These are phyloP conservation scores for Phataginus tetradactyla DNA, from an alignment of 2,797 vertebrate species.

Conservation along the genomic window DNA sequence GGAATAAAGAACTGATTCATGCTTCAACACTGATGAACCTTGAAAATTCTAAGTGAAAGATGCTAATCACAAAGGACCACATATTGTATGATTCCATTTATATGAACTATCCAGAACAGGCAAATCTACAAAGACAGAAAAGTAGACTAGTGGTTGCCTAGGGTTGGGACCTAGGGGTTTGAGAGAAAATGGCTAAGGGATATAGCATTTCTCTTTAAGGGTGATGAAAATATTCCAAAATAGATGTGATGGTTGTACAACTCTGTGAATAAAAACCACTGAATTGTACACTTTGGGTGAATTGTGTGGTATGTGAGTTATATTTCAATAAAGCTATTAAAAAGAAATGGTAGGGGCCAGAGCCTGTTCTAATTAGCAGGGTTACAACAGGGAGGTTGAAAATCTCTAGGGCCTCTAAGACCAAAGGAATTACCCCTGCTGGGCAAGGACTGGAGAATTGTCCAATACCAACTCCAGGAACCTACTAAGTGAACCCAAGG, in stretches of 20 bases:
- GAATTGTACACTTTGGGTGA: not conserved
- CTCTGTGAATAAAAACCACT: not conserved
- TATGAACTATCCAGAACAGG: slow-evolving; percentile 3
- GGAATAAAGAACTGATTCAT: not conserved
- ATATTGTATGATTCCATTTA: not conserved
- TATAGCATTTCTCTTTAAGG: not conserved
- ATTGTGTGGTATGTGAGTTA: not conserved
- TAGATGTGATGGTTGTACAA: not conserved
- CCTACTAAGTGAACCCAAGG: slow-evolving; percentile 55
- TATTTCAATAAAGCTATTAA: slow-evolving; percentile 10
- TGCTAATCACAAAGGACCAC: not conserved
- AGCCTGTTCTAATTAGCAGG: slow-evolving; percentile 17
- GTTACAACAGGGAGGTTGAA: not conserved
- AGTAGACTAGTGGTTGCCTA: not conserved
- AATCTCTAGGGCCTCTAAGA: slow-evolving; percentile 25
- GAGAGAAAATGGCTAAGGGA: not conserved
- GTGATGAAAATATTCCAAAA: slow-evolving; percentile 42
- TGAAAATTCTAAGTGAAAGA: slow-evolving; percentile 42
- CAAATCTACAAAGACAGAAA: slow-evolving; percentile 33
- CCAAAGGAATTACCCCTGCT: slow-evolving; percentile 52
- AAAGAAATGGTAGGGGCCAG: not conserved
- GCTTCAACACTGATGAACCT: not conserved
- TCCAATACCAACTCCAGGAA: not conserved
- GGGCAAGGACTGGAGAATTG: slow-evolving; percentile 52
- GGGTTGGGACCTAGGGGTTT: not conserved